Conservation (phyloP, 1,140 invertebrate species). For the Cydia amplana region DNA sequence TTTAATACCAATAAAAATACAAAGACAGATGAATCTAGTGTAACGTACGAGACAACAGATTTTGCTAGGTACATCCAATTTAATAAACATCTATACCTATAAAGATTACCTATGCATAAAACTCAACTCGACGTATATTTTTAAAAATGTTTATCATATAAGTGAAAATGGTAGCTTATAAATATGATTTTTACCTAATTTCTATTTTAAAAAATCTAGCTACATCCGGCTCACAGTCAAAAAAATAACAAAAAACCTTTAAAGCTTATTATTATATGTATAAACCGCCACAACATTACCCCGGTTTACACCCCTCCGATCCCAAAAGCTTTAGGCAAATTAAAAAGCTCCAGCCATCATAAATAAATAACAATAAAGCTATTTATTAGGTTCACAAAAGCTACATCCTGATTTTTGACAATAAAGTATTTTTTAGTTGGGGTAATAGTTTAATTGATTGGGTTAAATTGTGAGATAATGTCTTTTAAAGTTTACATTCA, state of each 20-base stretch:
- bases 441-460: slow-evolving; percentile 31
- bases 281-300: slow-evolving; percentile 26
- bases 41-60: too few relatives aligned
- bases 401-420: slow-evolving; percentile 30
- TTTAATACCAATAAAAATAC: too few relatives aligned
- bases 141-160: too few relatives aligned
- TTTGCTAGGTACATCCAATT: too few relatives aligned
- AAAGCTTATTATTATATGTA: slow-evolving; percentile 26
- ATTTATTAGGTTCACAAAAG: background rate
- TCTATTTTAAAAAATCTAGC: background rate
- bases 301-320: slow-evolving; percentile 51
- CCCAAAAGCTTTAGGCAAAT: slow-evolving; percentile 61
- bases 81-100: too few relatives aligned
- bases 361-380: slow-evolving; percentile 32
- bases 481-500: slow-evolving; percentile 2
- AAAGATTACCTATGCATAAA: too few relatives aligned
- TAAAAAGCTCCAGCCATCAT: slow-evolving; percentile 50
- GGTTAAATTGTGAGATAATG: slow-evolving; percentile 17
- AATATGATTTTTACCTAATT: background rate
- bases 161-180: background rate
- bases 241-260: background rate
- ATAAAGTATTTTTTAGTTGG: slow-evolving; percentile 13
- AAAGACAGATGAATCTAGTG: too few relatives aligned
- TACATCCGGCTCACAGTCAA: slow-evolving; percentile 5
- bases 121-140: too few relatives aligned